A percentile compares a stretch with the other conserved stretches of the same genome.
Conservation (phyloP, 2,113 vertebrate genomes). For the Poicephalus gulielmi region DNA sequence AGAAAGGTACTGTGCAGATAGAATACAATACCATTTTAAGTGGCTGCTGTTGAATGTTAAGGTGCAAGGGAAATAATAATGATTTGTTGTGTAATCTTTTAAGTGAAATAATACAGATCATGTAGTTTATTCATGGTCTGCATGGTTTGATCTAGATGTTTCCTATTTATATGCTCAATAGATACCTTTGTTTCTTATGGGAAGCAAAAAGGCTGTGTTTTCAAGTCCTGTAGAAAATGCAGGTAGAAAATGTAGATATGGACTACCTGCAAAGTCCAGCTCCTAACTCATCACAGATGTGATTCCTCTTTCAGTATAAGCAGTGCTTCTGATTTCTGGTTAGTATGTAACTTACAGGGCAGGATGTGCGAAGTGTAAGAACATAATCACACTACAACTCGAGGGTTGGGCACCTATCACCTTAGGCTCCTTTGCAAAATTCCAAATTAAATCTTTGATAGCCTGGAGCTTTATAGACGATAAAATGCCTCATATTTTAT, state of each 20-base stretch:
- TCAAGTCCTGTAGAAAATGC: background rate
- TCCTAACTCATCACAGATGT: background rate
- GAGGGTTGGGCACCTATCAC: background rate
- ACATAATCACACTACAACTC: background rate
- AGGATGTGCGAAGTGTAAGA: background rate
- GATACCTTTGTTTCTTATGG: background rate
- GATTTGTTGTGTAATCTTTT: background rate
- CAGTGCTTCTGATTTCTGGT: background rate
- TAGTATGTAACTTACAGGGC: background rate
- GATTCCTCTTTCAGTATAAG: background rate
- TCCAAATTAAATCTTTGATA: background rate
- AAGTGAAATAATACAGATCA: background rate
- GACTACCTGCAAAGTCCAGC: background rate
- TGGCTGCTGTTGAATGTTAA: background rate
- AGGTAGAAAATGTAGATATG: background rate
- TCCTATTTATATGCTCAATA: background rate
- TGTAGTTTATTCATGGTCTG: background rate
- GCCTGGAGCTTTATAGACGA: background rate
- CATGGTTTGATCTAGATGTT: background rate
- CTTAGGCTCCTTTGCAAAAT: background rate
- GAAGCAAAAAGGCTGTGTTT: background rate
- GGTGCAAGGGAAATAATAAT: background rate
- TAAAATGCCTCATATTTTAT: background rate
- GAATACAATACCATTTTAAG: background rate
- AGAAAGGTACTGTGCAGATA: constrained; percentile 43